These are phyloP conservation scores for Meriones unguiculatus DNA, from an alignment of 2,113 vertebrate species.

Conservation along the genomic window DNA sequence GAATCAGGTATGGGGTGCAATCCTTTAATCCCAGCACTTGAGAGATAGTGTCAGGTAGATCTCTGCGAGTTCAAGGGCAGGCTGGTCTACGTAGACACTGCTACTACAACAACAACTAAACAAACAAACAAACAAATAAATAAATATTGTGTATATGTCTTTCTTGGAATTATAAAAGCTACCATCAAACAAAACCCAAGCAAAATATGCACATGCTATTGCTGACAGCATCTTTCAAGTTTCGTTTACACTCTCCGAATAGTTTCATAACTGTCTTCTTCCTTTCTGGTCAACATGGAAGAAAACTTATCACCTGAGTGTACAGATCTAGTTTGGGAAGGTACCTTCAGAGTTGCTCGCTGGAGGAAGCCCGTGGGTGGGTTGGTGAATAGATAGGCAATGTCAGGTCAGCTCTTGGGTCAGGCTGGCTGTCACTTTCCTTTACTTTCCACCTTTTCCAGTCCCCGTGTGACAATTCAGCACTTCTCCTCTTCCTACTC, in stretches of 20 bases:
- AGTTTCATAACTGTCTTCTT: background rate
- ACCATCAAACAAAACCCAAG: background rate
- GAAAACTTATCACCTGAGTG: conserved; percentile 42
- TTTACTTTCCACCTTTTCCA: background rate
- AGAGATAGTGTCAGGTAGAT: background rate
- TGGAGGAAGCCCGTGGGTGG: background rate
- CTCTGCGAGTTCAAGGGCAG: background rate
- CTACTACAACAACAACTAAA: background rate
- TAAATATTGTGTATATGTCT: background rate
- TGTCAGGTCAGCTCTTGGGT: background rate
- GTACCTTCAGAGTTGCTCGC: conserved; percentile 46
- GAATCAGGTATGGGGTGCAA: too few species aligned
- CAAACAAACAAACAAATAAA: background rate
- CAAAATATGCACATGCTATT: background rate
- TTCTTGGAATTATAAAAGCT: background rate
- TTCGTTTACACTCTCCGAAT: background rate
- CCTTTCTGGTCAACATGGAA: background rate
- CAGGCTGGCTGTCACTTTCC: background rate
- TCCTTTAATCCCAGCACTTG: background rate
- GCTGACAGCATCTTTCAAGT: background rate
- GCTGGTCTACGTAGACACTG: background rate
- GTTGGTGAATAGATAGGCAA: background rate
- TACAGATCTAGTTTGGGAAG: background rate
- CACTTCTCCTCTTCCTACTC: background rate
- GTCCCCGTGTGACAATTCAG: background rate